These are phyloP conservation scores for Acanthococcus lagerstroemiae DNA, from an alignment of 2,888 invertebrate species.

Conservation along the genomic window DNA sequence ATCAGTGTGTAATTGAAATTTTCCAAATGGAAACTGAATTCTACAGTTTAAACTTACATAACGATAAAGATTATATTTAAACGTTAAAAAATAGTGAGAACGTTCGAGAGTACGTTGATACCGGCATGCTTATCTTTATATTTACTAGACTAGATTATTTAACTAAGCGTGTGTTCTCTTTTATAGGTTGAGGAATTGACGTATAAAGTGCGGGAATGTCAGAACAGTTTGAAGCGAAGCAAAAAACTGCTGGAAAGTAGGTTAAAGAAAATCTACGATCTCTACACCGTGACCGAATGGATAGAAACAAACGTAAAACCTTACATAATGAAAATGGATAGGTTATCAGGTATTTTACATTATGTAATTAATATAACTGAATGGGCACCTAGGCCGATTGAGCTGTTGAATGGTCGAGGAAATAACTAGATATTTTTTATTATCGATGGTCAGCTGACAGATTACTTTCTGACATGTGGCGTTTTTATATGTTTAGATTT, in stretches of 20 bases:
- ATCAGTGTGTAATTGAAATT: too few relatives aligned
- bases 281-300: constrained; percentile 10
- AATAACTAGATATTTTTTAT: not conserved
- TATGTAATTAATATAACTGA: constrained; percentile 12
- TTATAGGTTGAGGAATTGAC: constrained; percentile 7
- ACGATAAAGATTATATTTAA: too few relatives aligned
- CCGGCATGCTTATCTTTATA: too few relatives aligned
- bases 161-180: not conserved
- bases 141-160: too few relatives aligned
- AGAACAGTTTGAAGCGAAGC: not conserved
- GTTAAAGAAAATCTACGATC: constrained; percentile 8
- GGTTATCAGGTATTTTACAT: constrained; percentile 1
- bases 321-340: not conserved
- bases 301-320: constrained; percentile 6
- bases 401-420: not conserved
- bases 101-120: too few relatives aligned
- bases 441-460: too few relatives aligned
- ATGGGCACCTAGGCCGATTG: constrained; percentile 2
- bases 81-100: too few relatives aligned
- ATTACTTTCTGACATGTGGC: too few relatives aligned
- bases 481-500: too few relatives aligned
- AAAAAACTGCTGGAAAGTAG: not conserved
- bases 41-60: too few relatives aligned
- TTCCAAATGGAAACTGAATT: too few relatives aligned
- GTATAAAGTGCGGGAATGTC: constrained; percentile 5